These are phyloP conservation scores for Caradrina clavipalpis DNA, from an alignment of 2,888 invertebrate species.

Conservation along the genomic window DNA sequence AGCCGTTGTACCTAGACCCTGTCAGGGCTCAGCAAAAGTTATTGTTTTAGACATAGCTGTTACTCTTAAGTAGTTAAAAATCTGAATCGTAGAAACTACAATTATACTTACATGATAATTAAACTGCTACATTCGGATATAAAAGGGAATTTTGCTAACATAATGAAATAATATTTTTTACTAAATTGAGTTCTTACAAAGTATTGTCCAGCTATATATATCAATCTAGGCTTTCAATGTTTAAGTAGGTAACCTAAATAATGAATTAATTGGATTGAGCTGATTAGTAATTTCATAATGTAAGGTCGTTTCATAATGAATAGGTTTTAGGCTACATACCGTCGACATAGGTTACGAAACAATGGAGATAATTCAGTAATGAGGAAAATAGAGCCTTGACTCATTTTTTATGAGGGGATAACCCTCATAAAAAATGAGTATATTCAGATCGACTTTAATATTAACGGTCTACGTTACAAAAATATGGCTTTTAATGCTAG, in stretches of 20 bases:
- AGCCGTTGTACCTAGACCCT: no score
- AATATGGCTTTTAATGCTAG: not conserved
- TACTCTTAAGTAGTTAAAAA: no score
- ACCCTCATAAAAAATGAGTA: no score
- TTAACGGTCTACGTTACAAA: not conserved
- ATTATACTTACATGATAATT: no score
- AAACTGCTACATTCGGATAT: no score
- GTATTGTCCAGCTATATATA: not conserved
- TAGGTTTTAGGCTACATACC: not conserved
- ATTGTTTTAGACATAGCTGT: no score
- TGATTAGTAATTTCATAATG: not conserved
- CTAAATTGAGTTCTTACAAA: no score
- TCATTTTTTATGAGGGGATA: not conserved
- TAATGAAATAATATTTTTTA: not conserved
- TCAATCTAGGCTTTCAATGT: not conserved
- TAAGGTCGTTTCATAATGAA: no score
- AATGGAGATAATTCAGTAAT: not conserved
- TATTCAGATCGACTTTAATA: conserved; percentile 1
- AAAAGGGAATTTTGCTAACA: no score
- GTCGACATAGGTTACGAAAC: not conserved
- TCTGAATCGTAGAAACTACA: no score
- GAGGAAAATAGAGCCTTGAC: conserved; percentile 9
- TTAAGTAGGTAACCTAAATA: not conserved
- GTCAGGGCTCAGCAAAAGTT: no score
- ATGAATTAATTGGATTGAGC: not conserved